phyloP scores from a whole-genome alignment of 2,113 vertebrate genomes.

The Marmota monax region DNA sequence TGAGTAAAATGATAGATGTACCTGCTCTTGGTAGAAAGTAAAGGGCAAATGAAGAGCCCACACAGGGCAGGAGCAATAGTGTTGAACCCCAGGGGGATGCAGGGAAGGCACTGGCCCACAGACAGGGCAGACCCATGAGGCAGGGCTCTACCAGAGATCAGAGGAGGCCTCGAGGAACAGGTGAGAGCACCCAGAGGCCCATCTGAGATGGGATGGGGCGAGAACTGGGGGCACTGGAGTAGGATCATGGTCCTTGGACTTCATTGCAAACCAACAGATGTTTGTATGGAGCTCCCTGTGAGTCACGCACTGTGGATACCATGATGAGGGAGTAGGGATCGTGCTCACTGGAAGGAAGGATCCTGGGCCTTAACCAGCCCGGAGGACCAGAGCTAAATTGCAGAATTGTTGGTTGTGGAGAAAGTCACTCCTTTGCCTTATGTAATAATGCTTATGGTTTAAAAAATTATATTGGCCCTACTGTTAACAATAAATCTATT shows the following conservation, averaged over 20 bases:
- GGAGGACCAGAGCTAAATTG: background rate
- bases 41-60: background rate
- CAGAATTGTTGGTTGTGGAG: background rate
- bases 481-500: background rate
- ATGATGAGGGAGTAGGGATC: background rate
- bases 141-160: background rate
- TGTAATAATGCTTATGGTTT: background rate
- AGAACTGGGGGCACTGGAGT: background rate
- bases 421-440: background rate
- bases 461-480: background rate
- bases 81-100: background rate
- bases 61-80: fast-evolving
- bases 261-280: background rate
- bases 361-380: background rate
- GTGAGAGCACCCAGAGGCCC: background rate
- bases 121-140: fast-evolving
- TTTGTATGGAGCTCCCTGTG: background rate
- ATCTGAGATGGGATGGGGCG: too few species aligned
- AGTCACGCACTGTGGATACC: background rate
- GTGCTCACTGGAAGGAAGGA: fast-evolving
- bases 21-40: background rate
- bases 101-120: fast-evolving
- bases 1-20: background rate
- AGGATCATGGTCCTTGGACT: background rate
- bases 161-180: background rate